Evolutionary conservation across 2,113 vertebrate genomes (phyloP).

Genomic region (Alexandromys fortis): DNA sequence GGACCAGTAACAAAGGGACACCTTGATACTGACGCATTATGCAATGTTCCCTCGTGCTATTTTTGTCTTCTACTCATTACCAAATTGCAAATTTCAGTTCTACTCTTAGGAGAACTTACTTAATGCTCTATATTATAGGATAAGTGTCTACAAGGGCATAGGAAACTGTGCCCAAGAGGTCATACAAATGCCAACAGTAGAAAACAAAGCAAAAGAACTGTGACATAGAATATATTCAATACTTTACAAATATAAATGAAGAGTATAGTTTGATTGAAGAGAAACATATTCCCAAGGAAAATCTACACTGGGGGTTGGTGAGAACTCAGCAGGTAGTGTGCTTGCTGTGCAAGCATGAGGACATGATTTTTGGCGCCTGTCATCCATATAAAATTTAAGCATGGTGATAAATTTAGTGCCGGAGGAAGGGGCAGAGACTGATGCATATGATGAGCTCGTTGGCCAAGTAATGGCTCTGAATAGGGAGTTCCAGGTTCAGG

Average conservation of each 20-base stretch:
- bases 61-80: not conserved
- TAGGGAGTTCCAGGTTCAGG: not conserved
- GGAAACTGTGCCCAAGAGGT: not conserved
- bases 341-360: not conserved
- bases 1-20: not conserved
- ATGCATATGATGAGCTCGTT: not conserved
- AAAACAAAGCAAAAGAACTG: not conserved
- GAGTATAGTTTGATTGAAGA: not conserved
- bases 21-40: not conserved
- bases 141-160: not conserved
- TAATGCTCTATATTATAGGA: not conserved
- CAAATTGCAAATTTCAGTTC: not conserved
- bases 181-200: not conserved
- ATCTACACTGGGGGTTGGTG: not conserved
- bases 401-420: not conserved
- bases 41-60: not conserved
- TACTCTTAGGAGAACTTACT: not conserved
- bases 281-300: not conserved
- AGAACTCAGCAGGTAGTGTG: not conserved
- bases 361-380: not conserved
- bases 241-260: not conserved
- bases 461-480: too few species aligned
- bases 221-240: not conserved
- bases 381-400: not conserved
- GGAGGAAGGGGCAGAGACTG: not conserved